Evolutionary conservation across 2,888 invertebrate genomes (phyloP).

Genomic region (Hyalella azteca): DNA sequence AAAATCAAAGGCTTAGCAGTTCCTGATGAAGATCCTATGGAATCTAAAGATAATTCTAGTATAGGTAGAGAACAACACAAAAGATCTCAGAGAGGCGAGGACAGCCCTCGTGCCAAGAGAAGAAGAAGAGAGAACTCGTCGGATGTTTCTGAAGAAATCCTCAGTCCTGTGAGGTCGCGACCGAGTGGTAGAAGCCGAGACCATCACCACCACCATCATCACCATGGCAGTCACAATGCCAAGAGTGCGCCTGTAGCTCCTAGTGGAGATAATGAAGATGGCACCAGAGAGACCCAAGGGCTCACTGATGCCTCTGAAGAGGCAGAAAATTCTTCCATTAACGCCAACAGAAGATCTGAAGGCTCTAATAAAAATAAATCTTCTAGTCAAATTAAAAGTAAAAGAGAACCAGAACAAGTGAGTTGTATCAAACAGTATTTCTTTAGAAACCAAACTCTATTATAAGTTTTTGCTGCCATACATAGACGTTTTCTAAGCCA

Average conservation of each 20-base stretch:
- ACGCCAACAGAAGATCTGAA: not conserved
- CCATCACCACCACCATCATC: too few species aligned
- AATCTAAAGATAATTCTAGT: constrained; percentile 18
- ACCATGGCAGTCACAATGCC: not conserved
- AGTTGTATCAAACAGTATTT: too few species aligned
- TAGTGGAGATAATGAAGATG: constrained; percentile 6
- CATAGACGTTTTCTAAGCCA: too few species aligned
- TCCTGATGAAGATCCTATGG: constrained; percentile 42
- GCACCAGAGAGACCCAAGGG: constrained; percentile 8
- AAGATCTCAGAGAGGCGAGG: constrained; percentile 28
- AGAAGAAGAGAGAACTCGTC: constrained; percentile 39
- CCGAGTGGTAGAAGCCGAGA: constrained; percentile 7
- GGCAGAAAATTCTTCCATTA: constrained; percentile 2
- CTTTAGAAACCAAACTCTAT: too few species aligned
- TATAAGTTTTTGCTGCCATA: too few species aligned
- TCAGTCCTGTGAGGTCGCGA: constrained; percentile 1
- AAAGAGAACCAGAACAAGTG: constrained; percentile 4
- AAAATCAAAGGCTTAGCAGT: constrained; percentile 45
- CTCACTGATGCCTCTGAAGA: constrained; percentile 15
- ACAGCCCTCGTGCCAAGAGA: constrained; percentile 41
- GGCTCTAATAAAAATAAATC: not conserved
- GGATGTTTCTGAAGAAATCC: constrained; percentile 12
- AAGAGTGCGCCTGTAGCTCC: not conserved
- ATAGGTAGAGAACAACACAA: not conserved
- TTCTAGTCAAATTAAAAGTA: constrained; percentile 8